These are phyloP conservation scores for Propithecus perrieri DNA, from an alignment of 2,797 vertebrate genomes.

Conservation along the genomic window DNA sequence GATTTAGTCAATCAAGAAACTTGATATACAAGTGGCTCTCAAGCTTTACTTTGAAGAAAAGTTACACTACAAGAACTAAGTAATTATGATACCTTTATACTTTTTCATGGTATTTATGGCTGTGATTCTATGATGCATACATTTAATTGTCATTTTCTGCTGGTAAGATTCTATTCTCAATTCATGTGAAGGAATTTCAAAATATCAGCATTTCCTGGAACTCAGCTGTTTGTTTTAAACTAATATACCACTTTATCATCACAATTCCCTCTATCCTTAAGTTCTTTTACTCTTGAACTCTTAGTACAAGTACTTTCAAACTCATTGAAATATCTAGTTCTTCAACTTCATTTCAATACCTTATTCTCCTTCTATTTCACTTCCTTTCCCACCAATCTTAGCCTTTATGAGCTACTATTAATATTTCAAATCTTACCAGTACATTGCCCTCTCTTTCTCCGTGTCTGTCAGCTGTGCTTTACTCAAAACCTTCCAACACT, in stretches of 20 bases:
- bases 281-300: background rate
- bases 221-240: background rate
- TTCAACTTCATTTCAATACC: background rate
- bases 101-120: background rate
- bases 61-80: background rate
- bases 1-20: conserved; percentile 28
- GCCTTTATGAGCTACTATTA: background rate
- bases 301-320: background rate
- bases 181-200: background rate
- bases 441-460: background rate
- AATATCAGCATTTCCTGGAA: background rate
- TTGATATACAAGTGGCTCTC: background rate
- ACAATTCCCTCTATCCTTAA: background rate
- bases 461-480: background rate
- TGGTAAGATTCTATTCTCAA: conserved; percentile 11
- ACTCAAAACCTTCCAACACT: background rate
- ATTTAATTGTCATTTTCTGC: background rate
- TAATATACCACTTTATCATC: background rate
- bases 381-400: background rate
- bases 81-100: background rate
- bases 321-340: background rate
- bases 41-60: conserved; percentile 27
- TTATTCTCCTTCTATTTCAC: background rate
- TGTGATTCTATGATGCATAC: background rate
- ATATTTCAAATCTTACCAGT: background rate